Evolutionary conservation across 1,140 invertebrate species (phyloP), one percentile per base, ranked within the genome.

Genomic region (Bombyx mandarina): DNA sequence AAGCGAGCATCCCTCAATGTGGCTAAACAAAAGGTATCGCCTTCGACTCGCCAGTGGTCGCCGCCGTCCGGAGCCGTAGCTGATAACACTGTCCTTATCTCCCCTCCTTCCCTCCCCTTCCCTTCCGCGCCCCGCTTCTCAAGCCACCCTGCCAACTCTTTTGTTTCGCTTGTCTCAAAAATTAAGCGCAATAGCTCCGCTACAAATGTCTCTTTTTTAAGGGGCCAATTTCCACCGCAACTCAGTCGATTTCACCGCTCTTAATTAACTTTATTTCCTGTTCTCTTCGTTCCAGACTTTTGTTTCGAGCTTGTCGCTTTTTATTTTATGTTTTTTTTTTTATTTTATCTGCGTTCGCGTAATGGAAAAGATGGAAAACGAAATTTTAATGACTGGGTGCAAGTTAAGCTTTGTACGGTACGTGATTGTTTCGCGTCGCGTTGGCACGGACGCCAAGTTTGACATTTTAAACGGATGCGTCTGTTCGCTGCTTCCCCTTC

Each of bases 261-360:
- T 86, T 86, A 86, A 86, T 86, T 86, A 86, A 86, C 83, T 86
- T 86, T 86, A 86, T 86, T 86, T 86, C 83, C 83, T 82, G 79
- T 83, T 82, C 80, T 82, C 82, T 79, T 74, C 81, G 71, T 75
- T 79, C 71, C 71, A 72, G 71, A 79, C 77, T 85, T 83, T 86
- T 81, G 76, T 85, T 86, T 86, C 83, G 67, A 75, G 58, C 61
- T 80, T 80, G 75, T 82, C 68, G 77, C 75, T 50, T 57, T 81
- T 68, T 75, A 72, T 83, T 71, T 84, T 85, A 74, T 82, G 82
- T 82, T 69, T 82, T 78, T 87, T 84, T 86, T 84, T 82, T 78
- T 87, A 82, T 86, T 84, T 84, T 84, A 80, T 85, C 82, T 87
- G 80, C 78, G 72, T 70, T 73, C 77, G 80, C 75, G 77, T 85